Conservation (phyloP, 2,888 invertebrate species). For the Zaprionus obscuricornis region DNA sequence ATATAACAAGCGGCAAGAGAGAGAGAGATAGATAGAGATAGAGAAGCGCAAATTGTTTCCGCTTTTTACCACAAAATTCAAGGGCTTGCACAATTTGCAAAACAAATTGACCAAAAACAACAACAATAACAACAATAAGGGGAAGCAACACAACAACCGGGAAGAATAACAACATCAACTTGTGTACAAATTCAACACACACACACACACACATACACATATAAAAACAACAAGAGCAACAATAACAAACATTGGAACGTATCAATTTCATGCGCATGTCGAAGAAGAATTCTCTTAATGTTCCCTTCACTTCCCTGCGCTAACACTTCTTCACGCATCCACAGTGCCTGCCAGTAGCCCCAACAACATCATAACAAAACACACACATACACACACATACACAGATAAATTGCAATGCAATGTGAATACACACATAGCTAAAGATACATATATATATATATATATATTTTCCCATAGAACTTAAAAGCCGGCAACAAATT, state of each 20-base stretch:
- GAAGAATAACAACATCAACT: slow-evolving; percentile 1
- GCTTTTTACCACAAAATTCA: slow-evolving; percentile 46
- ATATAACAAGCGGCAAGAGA: too few species aligned
- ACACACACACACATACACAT: slow-evolving; percentile 9
- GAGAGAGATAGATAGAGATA: too few species aligned
- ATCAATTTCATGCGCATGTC: slow-evolving; percentile 71
- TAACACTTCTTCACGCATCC: neutral
- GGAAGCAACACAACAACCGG: too few species aligned
- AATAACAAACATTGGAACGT: slow-evolving; percentile 42
- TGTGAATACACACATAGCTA: neutral
- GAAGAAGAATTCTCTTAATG: slow-evolving; percentile 37
- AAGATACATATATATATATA: neutral
- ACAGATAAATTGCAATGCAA: too few species aligned
- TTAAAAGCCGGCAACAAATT: slow-evolving; percentile 47
- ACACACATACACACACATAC: neutral
- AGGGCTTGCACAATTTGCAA: slow-evolving; percentile 63
- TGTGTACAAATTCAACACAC: slow-evolving; percentile 24
- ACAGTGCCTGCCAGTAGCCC: neutral
- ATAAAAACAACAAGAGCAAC: too few species aligned
- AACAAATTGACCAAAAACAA: slow-evolving; percentile 40
- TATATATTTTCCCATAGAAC: slow-evolving; percentile 26
- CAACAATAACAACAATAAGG: slow-evolving; percentile 16
- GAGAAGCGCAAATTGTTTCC: slow-evolving; percentile 51
- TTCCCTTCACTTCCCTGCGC: too few species aligned
- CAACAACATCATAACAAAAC: slow-evolving; percentile 20